Evolutionary conservation across 2,888 invertebrate genomes (phyloP), one percentile per base, ranked within the genome.

Genomic region (Fragum sueziense): DNA sequence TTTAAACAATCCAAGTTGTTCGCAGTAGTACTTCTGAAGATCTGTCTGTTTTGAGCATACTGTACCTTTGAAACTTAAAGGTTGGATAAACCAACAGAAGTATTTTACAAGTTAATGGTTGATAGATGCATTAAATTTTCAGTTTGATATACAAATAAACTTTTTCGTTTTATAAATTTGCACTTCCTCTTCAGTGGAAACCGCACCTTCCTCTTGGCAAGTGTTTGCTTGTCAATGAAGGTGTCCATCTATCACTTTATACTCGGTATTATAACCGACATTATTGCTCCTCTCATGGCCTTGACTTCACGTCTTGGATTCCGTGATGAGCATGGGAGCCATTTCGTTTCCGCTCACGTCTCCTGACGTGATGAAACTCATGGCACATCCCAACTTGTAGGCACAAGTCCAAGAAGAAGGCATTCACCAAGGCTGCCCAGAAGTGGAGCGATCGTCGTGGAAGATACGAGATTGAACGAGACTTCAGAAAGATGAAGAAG

Each of bases 391-490:
- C 57, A 29, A 51, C 57, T 61, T 78, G 31, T 78, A 99, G 99
- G 99, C 99, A 98, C 95, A 97, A 98, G 95, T 97, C 98, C 94
- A 98, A 99, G 96, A 99, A 99, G 97, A 99, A 99, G 97, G 99
- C 99, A 86, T 99, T 99, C 95, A 97, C 98, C 88, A 99, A 99
- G 94, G 96, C 97, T 84, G 96, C 97, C 93, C 99, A 99, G 95
- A 99, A 99, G 94, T 99, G 99, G 99, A 96, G 97, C 91, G 99
- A 99, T 95, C 97, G 97, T 91, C 95, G 97, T 88, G 99, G 99
- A 79, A 97, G 97, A 94, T 97, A 98, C 94, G 97, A 97, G 86
- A 99, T 99, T 93, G 98, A 99, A 91, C 96, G 97, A 88, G 98
- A 99, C 93, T 96, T 99, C 93, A 96, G 96, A 94, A 99, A 98